Base-by-base conservation (phyloP, 2,113 vertebrate species). In the Terrapene triunguis region DNA sequence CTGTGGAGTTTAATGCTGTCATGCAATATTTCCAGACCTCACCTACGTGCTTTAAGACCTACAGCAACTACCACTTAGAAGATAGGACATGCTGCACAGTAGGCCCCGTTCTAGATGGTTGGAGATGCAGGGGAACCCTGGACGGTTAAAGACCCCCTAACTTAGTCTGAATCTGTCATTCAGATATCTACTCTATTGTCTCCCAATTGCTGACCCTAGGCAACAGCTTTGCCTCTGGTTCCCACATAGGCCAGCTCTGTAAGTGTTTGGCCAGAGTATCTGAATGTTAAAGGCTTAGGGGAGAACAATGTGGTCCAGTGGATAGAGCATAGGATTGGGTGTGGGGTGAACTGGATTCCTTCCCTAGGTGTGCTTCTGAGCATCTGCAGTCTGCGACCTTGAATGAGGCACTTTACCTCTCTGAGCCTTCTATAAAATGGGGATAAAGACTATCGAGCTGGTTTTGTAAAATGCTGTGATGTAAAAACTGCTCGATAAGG, bases 131-230 rank as follows among this genome's bases (percentile, higher is more conserved):
- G 38, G 42, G 38, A 74, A 6, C 24, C 38, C 3, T 14, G 21
- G 42, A 47, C 13, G 25, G 38, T 78, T 47, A 47, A 72, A 38
- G 17, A 72, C 19, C 9, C 35, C 19, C 35, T 38, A n/a, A 21
- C 6, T 62, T 62, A 62, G 65, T 11, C 38, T 76, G 22, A 78
- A 47, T 47, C 24, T 38, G 9, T 38, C 19, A 72, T 38, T 72
- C 65, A 72, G 35, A 72, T 22, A 72, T 72, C n/a, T 22, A 10
- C 65, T 80, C 54, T 1, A 0, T 7, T 8, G 62, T 32, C 81
- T 50, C 47, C 89, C 95, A 97, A 6, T 69, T 89, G 83, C 50
- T 55, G n/a, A 86, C 55, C 42, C 35, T 79, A 94, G 83, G 10
- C 81, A 17, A 1, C 1, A 88, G 53, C 85, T 80, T 83, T 84